phyloP scores from a whole-genome alignment of 2,888 invertebrate species.

The Hecatera dysodea region DNA sequence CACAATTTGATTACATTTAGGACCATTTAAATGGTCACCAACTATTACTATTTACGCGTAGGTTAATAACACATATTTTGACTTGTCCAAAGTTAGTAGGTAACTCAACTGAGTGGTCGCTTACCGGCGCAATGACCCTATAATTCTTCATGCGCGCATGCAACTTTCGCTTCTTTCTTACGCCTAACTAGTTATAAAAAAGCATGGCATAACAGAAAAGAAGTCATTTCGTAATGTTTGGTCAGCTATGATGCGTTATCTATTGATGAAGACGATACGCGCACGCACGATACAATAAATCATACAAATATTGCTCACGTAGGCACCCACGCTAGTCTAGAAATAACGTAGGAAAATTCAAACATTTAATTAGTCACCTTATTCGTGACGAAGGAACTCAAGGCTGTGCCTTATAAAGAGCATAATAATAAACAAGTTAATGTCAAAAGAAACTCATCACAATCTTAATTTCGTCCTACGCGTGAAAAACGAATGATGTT shows the following conservation, averaged over 20 bases:
- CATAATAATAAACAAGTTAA: conserved; percentile 87
- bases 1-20: too few species aligned
- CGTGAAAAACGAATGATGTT: conserved; percentile 76
- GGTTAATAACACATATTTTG: too few species aligned
- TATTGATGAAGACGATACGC: conserved; percentile 57
- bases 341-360: conserved; percentile 86
- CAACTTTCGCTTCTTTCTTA: conserved; percentile 83
- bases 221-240: conserved; percentile 64
- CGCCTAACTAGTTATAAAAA: conserved; percentile 72
- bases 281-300: conserved; percentile 63
- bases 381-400: conserved; percentile 84
- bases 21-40: too few species aligned
- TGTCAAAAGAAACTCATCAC: conserved; percentile 87
- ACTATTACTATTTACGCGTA: too few species aligned
- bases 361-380: conserved; percentile 88
- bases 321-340: conserved; percentile 81
- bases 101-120: too few species aligned
- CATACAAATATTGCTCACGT: conserved; percentile 76
- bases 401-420: conserved; percentile 86
- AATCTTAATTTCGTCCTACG: conserved; percentile 86
- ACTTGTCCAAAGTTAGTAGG: too few species aligned
- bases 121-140: too few species aligned
- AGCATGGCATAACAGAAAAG: conserved; percentile 64
- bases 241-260: conserved; percentile 55
- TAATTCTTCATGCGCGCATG: conserved; percentile 72